Percentiles rank a stretch among this genome's conserved stretches.
Conservation (phyloP, 1,140 invertebrate genomes). For the Nephila pilipes region DNA sequence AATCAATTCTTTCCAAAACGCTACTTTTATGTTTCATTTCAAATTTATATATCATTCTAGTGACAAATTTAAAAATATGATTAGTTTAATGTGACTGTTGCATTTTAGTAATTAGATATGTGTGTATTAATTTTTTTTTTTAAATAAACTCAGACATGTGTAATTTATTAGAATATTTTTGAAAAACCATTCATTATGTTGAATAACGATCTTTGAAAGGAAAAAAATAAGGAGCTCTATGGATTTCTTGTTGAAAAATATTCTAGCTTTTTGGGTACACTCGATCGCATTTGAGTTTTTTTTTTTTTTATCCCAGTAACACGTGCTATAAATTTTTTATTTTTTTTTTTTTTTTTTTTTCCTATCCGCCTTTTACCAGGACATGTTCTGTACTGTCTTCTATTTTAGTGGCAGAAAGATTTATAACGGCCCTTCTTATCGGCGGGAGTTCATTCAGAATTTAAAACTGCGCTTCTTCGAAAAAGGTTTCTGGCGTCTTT, state of each 20-base stretch:
- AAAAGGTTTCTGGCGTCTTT: slow-evolving; percentile 1
- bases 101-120: no score
- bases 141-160: no score
- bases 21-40: no score
- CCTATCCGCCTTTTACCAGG: slow-evolving; percentile 12
- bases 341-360: not conserved
- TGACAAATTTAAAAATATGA: no score
- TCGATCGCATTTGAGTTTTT: not conserved
- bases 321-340: not conserved
- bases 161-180: no score
- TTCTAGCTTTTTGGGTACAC: not conserved
- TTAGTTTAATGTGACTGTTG: no score
- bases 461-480: slow-evolving; percentile 45
- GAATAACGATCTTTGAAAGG: no score
- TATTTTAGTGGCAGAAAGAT: slow-evolving; percentile 64
- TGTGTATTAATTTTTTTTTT: no score
- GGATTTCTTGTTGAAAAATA: no score
- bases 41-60: no score
- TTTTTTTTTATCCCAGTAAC: not conserved
- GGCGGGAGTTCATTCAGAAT: slow-evolving; percentile 63
- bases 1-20: no score
- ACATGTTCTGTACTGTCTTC: slow-evolving; percentile 45
- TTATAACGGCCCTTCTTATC: slow-evolving; percentile 63
- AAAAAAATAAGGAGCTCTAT: not conserved
- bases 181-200: no score